A percentile compares a stretch with the other conserved stretches of the same genome.
Conservation (phyloP, 2,888 invertebrate species). For the Fissipunctia ypsillon region DNA sequence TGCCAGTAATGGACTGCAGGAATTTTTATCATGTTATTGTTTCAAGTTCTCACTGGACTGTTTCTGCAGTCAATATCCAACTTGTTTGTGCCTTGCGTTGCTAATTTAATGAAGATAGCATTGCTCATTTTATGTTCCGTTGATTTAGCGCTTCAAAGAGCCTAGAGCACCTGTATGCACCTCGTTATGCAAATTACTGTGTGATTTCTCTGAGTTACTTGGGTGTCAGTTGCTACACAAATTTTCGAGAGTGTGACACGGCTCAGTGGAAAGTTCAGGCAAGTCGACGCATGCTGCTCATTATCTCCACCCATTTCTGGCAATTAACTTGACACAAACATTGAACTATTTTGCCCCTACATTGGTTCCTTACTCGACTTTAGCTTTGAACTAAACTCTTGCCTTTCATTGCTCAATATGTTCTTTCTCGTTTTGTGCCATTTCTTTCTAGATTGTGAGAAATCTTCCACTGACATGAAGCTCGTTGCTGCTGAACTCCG, state of each 20-base stretch:
- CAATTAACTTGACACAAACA: conserved; percentile 48
- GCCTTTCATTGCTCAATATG: conserved; percentile 1
- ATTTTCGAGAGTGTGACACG: conserved; percentile 56
- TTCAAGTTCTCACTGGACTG: neutral
- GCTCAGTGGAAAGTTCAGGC: conserved; percentile 45
- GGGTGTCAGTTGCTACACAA: conserved; percentile 60
- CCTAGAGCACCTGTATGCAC: conserved; percentile 61
- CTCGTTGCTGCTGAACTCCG: conserved; percentile 3
- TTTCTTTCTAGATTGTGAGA: conserved; percentile 12
- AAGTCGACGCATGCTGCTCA: conserved; percentile 38
- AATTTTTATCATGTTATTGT: conserved; percentile 1
- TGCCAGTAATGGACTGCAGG: neutral
- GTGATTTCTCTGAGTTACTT: conserved; percentile 69
- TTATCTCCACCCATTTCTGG: conserved; percentile 33
- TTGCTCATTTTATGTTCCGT: conserved; percentile 68
- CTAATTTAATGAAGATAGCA: conserved; percentile 66
- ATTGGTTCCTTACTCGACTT: conserved; percentile 13
- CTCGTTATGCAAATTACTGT: conserved; percentile 74
- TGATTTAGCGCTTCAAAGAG: conserved; percentile 69
- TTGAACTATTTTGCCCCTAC: conserved; percentile 21
- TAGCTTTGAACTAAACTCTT: conserved; percentile 14
- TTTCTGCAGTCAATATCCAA: conserved; percentile 18
- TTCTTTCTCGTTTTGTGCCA: neutral
- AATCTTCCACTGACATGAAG: conserved; percentile 14
- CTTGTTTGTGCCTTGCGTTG: conserved; percentile 23